Evolutionary conservation across 64 coral and sea anemone genomes (phyloP).

Genomic region (Acropora tenuis): DNA sequence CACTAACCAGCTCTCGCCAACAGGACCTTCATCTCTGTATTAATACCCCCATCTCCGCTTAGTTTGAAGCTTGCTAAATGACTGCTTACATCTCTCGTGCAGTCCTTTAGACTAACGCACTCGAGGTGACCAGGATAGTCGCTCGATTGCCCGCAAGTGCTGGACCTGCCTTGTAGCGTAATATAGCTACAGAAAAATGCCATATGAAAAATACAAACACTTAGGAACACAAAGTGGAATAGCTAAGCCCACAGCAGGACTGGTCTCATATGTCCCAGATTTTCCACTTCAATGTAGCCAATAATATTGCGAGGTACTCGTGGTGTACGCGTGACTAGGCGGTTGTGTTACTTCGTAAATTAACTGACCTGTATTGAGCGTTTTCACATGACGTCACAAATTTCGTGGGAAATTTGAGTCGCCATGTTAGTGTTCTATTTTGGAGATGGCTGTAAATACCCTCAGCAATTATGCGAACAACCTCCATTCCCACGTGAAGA

Average conservation of each 20-base stretch:
- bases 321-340: neutral
- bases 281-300: constrained; percentile 3
- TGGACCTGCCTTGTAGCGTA: constrained; percentile 4
- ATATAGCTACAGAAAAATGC: neutral
- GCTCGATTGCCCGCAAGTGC: constrained; percentile 7
- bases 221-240: constrained; percentile 3
- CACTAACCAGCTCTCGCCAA: constrained; percentile 59
- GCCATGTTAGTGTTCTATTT: too few species aligned
- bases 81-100: constrained; percentile 60
- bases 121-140: constrained; percentile 32
- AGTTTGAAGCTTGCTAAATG: constrained; percentile 48
- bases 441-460: too few species aligned
- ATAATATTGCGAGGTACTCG: neutral
- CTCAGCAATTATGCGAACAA: constrained; percentile 12
- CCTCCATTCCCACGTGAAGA: constrained; percentile 45
- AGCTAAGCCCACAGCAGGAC: constrained; percentile 13
- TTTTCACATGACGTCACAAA: too few species aligned
- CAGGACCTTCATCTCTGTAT: constrained; percentile 67
- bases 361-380: neutral
- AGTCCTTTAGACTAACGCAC: constrained; percentile 56
- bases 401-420: too few species aligned
- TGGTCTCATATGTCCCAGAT: constrained; percentile 3
- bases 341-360: constrained; percentile 8
- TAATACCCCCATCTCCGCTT: constrained; percentile 33
- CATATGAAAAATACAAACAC: constrained; percentile 4